phyloP scores from a whole-genome alignment of 2,888 invertebrate genomes.

The Plutella xylostella region DNA sequence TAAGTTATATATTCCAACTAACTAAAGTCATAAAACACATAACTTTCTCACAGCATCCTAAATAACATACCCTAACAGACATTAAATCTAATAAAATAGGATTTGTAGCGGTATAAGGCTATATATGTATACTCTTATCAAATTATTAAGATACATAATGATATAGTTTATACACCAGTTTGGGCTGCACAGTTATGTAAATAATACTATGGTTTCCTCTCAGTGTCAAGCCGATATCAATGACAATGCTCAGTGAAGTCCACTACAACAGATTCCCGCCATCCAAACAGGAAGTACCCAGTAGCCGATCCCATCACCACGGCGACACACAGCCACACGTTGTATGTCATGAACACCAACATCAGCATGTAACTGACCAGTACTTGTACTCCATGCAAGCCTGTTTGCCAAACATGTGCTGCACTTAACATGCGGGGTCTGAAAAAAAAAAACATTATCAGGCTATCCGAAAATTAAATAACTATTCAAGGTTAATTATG shows the following conservation, averaged over 20 bases:
- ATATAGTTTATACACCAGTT: conserved; percentile 36
- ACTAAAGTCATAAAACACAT: too few species aligned
- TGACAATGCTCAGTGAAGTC: conserved; percentile 97
- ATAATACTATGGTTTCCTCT: conserved; percentile 1
- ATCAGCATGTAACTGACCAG: conserved; percentile 93
- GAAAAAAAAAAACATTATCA: conserved; percentile 34
- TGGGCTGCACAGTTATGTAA: conserved; percentile 26
- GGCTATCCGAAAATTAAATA: too few species aligned
- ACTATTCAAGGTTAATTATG: too few species aligned
- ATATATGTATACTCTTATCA: conserved; percentile 52
- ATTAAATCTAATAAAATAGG: not conserved
- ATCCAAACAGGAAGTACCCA: conserved; percentile 95
- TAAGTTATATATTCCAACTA: too few species aligned
- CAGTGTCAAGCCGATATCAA: conserved; percentile 53
- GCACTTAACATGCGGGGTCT: conserved; percentile 87
- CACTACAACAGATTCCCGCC: conserved; percentile 93
- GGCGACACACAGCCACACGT: conserved; percentile 91
- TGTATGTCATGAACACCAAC: conserved; percentile 98
- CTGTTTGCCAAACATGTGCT: conserved; percentile 88
- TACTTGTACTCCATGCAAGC: conserved; percentile 90
- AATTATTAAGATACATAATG: conserved; percentile 31
- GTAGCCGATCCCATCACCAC: conserved; percentile 90
- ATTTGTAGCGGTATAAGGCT: conserved; percentile 2
- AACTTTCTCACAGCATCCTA: not conserved
- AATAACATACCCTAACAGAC: not conserved